Percentiles rank a stretch among this genome's conserved stretches.
Conservation (phyloP, 2,888 invertebrate genomes). For the Hedya salicella region DNA sequence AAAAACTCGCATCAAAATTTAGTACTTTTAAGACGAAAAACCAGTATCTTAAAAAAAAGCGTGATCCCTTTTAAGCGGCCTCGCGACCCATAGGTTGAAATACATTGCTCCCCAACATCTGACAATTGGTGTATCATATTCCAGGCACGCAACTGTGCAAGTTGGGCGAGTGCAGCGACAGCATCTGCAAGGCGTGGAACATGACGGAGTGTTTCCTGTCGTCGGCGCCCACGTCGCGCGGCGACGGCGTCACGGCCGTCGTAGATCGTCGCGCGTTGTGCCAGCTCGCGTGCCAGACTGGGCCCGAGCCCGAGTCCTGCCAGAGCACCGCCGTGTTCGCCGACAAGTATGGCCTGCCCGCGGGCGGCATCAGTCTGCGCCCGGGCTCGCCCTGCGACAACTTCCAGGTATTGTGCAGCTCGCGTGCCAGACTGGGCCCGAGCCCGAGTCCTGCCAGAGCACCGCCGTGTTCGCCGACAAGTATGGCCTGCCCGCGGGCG, state of each 20-base stretch:
- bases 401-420: slow-evolving; percentile 97
- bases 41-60: too few species aligned
- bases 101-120: background rate
- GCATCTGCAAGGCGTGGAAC: slow-evolving; percentile 97
- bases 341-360: slow-evolving; percentile 88
- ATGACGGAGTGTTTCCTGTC: slow-evolving; percentile 98
- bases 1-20: too few species aligned
- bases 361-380: slow-evolving; percentile 93
- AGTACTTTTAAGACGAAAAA: too few species aligned
- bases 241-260: slow-evolving; percentile 81
- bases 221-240: slow-evolving; percentile 87
- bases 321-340: slow-evolving; percentile 96
- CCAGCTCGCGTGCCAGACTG: slow-evolving; percentile 98
- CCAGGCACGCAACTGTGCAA: slow-evolving; percentile 91
- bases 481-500: slow-evolving; percentile 90
- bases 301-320: slow-evolving; percentile 89
- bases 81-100: too few species aligned
- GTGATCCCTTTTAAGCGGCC: too few species aligned
- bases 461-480: slow-evolving; percentile 93
- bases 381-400: slow-evolving; percentile 99
- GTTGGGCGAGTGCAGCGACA: slow-evolving; percentile 96
- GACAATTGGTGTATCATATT: slow-evolving; percentile 67
- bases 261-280: slow-evolving; percentile 95
- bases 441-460: slow-evolving; percentile 90
- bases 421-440: slow-evolving; percentile 96